Evolutionary conservation across 1,140 invertebrate genomes (phyloP).

Genomic region (Drosophila yakuba): DNA sequence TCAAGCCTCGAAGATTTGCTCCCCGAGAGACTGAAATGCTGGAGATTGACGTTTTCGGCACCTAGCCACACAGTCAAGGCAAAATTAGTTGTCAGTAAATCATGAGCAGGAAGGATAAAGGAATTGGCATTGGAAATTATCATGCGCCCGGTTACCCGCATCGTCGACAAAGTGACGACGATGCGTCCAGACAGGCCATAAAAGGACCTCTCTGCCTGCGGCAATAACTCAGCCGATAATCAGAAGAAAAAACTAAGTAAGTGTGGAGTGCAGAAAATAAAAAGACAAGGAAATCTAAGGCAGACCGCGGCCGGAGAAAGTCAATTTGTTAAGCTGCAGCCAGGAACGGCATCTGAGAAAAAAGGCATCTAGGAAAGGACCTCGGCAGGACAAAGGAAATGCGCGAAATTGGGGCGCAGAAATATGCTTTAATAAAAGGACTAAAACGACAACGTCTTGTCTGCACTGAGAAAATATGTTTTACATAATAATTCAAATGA

Average conservation of each 20-base stretch:
- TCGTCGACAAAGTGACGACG: constrained; percentile 76
- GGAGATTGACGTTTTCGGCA: constrained; percentile 2
- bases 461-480: constrained; percentile 4
- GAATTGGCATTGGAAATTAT: constrained; percentile 65
- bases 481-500: not conserved
- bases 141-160: constrained; percentile 52
- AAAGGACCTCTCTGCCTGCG: constrained; percentile 60
- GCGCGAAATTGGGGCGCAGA: constrained; percentile 60
- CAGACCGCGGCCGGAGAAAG: constrained; percentile 75
- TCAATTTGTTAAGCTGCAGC: constrained; percentile 82
- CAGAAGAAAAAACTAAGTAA: constrained; percentile 68
- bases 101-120: not conserved
- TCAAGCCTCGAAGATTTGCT: not conserved
- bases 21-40: too few relatives aligned
- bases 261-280: constrained; percentile 63
- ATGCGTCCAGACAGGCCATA: constrained; percentile 67
- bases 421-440: constrained; percentile 55
- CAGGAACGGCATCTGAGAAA: constrained; percentile 18
- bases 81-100: constrained; percentile 68
- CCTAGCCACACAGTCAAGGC: constrained; percentile 39
- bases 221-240: constrained; percentile 81
- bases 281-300: constrained; percentile 48
- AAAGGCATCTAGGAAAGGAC: constrained; percentile 8
- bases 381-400: constrained; percentile 35
- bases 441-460: constrained; percentile 14